Evolutionary conservation across 2,797 vertebrate species (phyloP), one percentile per base, ranked within the genome.

Genomic region (Hylomyscus alleni): DNA sequence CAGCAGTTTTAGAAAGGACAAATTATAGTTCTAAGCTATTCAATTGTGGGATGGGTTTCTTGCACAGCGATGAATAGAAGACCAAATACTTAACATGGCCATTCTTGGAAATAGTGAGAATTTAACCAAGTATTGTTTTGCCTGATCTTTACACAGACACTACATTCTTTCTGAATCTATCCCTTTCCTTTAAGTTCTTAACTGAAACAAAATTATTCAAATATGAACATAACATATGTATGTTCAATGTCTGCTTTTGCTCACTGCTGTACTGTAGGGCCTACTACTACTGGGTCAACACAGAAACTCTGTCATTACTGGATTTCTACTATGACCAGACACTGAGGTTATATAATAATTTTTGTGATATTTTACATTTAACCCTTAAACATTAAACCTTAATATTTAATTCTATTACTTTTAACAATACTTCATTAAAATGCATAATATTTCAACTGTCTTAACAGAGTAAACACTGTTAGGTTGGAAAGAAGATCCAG

Each of bases 121-220:
- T 17, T 86, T 58, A 69, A 54, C 29, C 37, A 78, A 40, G 58
- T 26, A 76, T 2, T 31, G 11, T 31, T 26, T 85, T 83, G 73
- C 26, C 60, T 69, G 5, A 54, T 67, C 37, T 82, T 31, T 86
- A 52, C 4, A 88, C 7, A 88, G 73, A n/a, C 1, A 83, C 31
- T 65, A 89, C 26, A 76, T 92, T 78, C 60, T 24, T 90, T 96
- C 91, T 76, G 73, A 6, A 94, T n/a, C 26, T 93, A 37, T 56
- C 29, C 50, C n/a, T 92, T 89, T 87, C 29, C 80, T 94, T 67
- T 88, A 82, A 75, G 50, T 34, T 80, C 13, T 56, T 89, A 90
- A 73, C 82, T 96, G 40, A 86, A n/a, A 90, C 95, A 67, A 60
- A 95, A 75, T 94, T 93, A 88, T 75, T 92, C 9, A 87, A 75